A percentile compares a stretch with the other conserved stretches of the same genome.
Evolutionary conservation across 1,140 invertebrate species (phyloP).

Genomic region (Antheraea pernyi): DNA sequence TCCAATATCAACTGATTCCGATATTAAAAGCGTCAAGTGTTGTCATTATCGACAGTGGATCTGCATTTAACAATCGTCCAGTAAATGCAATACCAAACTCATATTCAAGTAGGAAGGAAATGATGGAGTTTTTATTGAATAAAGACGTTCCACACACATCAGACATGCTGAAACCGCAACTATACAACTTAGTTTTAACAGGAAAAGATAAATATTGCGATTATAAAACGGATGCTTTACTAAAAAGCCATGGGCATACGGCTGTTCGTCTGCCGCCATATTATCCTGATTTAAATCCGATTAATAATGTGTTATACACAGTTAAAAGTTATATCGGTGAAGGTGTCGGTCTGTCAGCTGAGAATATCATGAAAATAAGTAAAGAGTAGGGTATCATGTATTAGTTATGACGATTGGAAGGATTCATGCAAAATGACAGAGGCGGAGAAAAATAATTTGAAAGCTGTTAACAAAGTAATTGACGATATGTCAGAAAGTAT

Average conservation of each 20-base stretch:
- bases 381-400: constrained; percentile 21
- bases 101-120: constrained; percentile 28
- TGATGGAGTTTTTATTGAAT: constrained; percentile 33
- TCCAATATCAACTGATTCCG: constrained; percentile 15
- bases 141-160: constrained; percentile 30
- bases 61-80: constrained; percentile 29
- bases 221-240: constrained; percentile 35
- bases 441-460: constrained; percentile 19
- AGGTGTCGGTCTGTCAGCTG: constrained; percentile 17
- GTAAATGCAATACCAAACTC: constrained; percentile 30
- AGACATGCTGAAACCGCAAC: constrained; percentile 28
- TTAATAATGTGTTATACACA: constrained; percentile 29
- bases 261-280: constrained; percentile 34
- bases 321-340: constrained; percentile 23
- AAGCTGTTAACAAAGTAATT: constrained; percentile 19
- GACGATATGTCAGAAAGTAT: constrained; percentile 23
- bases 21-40: constrained; percentile 27
- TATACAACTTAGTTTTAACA: constrained; percentile 28
- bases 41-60: constrained; percentile 36
- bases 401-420: constrained; percentile 18
- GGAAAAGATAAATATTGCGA: constrained; percentile 26
- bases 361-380: constrained; percentile 21
- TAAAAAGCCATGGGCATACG: constrained; percentile 28
- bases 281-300: constrained; percentile 40
- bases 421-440: constrained; percentile 8